A percentile compares a stretch with the other conserved stretches of the same genome.
These are phyloP conservation scores for Aspidiotus destructor DNA, from an alignment of 2,888 invertebrate genomes.

Conservation along the genomic window DNA sequence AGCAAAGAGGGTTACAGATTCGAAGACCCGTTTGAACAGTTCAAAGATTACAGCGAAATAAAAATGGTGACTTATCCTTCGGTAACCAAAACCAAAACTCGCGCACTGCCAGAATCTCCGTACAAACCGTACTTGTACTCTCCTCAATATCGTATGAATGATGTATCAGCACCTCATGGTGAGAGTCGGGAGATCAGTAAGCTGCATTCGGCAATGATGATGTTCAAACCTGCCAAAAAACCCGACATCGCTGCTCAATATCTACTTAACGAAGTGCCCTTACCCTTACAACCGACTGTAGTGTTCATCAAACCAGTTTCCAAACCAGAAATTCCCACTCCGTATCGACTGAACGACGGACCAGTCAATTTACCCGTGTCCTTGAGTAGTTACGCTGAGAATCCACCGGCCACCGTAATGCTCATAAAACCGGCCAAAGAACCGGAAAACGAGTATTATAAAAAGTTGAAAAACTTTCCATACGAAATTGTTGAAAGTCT, in stretches of 20 bases:
- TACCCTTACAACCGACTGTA: too few relatives aligned
- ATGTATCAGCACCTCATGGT: neutral
- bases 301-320: too few relatives aligned
- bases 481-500: neutral
- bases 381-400: too few relatives aligned
- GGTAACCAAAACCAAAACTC: neutral
- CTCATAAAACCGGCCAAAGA: slow-evolving; percentile 7
- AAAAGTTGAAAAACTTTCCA: slow-evolving; percentile 5
- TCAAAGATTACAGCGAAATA: slow-evolving; percentile 5
- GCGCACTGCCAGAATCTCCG: too few relatives aligned
- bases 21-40: slow-evolving; percentile 17
- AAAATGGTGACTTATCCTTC: neutral
- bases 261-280: too few relatives aligned
- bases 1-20: slow-evolving; percentile 14
- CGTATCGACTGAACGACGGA: too few relatives aligned
- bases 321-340: too few relatives aligned
- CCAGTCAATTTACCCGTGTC: too few relatives aligned
- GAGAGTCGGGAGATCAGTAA: neutral
- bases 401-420: too few relatives aligned
- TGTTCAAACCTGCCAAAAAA: too few relatives aligned
- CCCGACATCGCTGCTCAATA: too few relatives aligned
- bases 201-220: neutral
- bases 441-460: slow-evolving; percentile 8
- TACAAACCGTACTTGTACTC: too few relatives aligned
- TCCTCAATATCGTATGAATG: neutral